Conservation (phyloP, 1,140 invertebrate species). For the Ceratitis capitata region DNA sequence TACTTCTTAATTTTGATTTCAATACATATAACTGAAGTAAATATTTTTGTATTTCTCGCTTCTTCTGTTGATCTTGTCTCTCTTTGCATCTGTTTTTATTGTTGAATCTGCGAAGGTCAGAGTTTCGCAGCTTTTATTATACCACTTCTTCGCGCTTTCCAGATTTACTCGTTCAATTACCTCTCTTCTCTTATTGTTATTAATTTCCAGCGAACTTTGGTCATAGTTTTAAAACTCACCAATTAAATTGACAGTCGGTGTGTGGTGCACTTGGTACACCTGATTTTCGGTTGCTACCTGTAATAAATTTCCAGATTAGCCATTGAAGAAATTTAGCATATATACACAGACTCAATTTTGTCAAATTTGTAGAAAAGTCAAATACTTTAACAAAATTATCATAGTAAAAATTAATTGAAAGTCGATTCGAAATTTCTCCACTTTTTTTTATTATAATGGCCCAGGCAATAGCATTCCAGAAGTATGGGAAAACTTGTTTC, state of each 20-base stretch:
- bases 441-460: no score
- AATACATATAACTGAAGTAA: background rate
- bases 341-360: no score
- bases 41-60: background rate
- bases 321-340: no score
- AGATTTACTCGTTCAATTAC: background rate
- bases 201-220: background rate
- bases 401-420: no score
- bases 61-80: background rate
- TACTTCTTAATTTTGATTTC: background rate
- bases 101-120: background rate
- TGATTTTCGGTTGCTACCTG: background rate
- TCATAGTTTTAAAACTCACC: background rate
- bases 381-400: no score
- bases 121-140: background rate
- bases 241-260: background rate
- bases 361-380: no score
- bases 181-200: background rate
- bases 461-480: no score
- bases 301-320: background rate
- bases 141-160: background rate
- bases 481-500: no score
- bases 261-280: background rate
- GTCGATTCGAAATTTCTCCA: no score
- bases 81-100: background rate